phyloP scores from a whole-genome alignment of 2,888 invertebrate species.

The Omphaloscelis lunosa region DNA sequence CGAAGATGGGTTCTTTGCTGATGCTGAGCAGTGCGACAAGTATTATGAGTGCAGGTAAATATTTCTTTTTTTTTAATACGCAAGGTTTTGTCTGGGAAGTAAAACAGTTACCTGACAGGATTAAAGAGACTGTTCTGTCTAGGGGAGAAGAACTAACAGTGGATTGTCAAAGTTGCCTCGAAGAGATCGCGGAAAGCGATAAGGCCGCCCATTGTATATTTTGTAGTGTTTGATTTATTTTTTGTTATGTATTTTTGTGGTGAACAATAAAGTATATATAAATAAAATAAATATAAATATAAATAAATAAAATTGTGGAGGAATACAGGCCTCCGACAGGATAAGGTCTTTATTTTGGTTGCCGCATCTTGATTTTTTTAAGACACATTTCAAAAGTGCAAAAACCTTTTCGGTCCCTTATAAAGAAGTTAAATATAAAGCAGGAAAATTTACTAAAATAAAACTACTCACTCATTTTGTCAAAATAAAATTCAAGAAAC shows the following conservation, averaged over 20 bases:
- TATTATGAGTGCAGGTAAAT: conserved; percentile 94
- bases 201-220: no score
- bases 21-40: conserved; percentile 96
- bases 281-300: no score
- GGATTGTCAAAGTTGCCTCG: no score
- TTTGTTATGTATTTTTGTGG: no score
- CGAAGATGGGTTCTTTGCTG: conserved; percentile 96
- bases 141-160: not conserved
- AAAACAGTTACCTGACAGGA: not conserved
- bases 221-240: no score
- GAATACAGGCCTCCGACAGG: not conserved
- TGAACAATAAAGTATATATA: no score
- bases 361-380: not conserved
- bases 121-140: not conserved
- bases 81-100: not conserved
- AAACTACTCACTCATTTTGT: not conserved
- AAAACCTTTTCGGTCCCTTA: not conserved
- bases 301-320: no score
- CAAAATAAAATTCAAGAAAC: not conserved
- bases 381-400: not conserved
- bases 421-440: not conserved
- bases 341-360: not conserved
- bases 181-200: no score
- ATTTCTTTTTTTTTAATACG: not conserved
- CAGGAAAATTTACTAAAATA: not conserved